Evolutionary conservation across 2,888 invertebrate genomes (phyloP).

Genomic region (Helicoverpa assulta): DNA sequence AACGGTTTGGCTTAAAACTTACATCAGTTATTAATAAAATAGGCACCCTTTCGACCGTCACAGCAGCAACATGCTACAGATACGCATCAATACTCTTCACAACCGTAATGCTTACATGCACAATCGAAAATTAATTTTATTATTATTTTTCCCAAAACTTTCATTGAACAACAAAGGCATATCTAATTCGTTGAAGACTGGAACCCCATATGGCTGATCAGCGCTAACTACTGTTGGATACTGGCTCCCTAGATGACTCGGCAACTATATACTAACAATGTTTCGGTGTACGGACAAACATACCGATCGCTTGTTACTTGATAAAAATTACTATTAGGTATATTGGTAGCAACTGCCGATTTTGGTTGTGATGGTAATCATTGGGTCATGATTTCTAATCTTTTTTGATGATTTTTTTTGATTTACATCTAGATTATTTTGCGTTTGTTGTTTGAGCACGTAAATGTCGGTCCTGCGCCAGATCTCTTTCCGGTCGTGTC

Average conservation of each 20-base stretch:
- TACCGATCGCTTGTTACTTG: conserved; percentile 55
- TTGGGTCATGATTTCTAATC: neutral
- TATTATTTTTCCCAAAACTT: conserved; percentile 43
- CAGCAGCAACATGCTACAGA: neutral
- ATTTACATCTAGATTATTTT: neutral
- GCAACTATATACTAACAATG: conserved; percentile 68
- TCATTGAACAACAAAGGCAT: conserved; percentile 53
- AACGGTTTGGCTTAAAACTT: too few relatives aligned
- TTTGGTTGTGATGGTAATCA: conserved; percentile 7
- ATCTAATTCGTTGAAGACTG: conserved; percentile 60
- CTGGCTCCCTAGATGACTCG: conserved; percentile 78
- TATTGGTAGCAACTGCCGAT: conserved; percentile 48
- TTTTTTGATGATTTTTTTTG: neutral
- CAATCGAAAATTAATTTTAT: conserved; percentile 50
- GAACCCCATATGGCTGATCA: conserved; percentile 75
- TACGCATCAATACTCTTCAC: conserved; percentile 17
- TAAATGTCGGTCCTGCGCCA: too few relatives aligned
- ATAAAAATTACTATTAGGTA: conserved; percentile 48
- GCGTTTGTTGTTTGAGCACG: too few relatives aligned
- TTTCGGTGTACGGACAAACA: conserved; percentile 50
- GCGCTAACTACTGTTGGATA: conserved; percentile 81
- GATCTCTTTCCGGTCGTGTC: too few relatives aligned
- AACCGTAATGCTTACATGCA: conserved; percentile 28
- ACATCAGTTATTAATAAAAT: too few relatives aligned
- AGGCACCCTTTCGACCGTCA: neutral